A percentile compares a stretch with the other conserved stretches of the same genome.
Evolutionary conservation across 2,797 vertebrate genomes (phyloP).

Genomic region (Phylloscopus collybita): DNA sequence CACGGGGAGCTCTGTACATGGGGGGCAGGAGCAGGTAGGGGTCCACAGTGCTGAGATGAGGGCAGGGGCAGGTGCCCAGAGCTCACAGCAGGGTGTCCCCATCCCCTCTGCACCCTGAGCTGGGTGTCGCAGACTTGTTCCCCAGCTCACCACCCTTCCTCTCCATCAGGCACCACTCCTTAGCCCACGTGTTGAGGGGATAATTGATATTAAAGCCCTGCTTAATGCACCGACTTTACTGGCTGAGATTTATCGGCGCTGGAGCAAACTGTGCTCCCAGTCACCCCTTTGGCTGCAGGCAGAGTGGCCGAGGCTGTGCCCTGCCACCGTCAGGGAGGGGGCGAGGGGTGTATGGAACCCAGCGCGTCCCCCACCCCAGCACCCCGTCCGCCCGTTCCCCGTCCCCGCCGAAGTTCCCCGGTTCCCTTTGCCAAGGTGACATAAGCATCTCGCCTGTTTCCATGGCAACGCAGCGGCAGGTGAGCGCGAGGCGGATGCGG

Average conservation of each 20-base stretch:
- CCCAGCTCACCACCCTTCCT: not conserved
- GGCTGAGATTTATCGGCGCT: slow-evolving; percentile 71
- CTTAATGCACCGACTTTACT: slow-evolving; percentile 74
- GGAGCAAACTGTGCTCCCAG: slow-evolving; percentile 57
- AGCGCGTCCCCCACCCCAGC: accelerated
- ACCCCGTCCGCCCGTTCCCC: not conserved
- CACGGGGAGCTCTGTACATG: not conserved
- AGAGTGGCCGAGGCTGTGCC: not conserved
- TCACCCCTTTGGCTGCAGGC: slow-evolving; percentile 53
- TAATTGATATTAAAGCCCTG: slow-evolving; percentile 78
- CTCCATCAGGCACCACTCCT: slow-evolving; percentile 42
- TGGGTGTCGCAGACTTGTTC: not conserved
- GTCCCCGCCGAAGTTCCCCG: slow-evolving; percentile 16
- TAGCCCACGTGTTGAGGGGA: slow-evolving; percentile 65
- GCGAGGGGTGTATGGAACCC: not conserved
- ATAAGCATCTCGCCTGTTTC: slow-evolving; percentile 71
- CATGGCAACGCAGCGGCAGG: slow-evolving; percentile 69
- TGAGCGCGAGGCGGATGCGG: slow-evolving; percentile 62
- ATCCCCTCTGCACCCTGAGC: not conserved
- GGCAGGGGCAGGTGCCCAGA: not conserved
- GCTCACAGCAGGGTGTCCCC: accelerated
- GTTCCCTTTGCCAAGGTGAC: slow-evolving; percentile 70
- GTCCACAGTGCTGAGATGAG: not conserved
- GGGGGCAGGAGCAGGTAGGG: not conserved
- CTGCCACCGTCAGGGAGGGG: not conserved